These are phyloP conservation scores for Nautilus pompilius DNA, from an alignment of 1,140 invertebrate species.

Conservation along the genomic window DNA sequence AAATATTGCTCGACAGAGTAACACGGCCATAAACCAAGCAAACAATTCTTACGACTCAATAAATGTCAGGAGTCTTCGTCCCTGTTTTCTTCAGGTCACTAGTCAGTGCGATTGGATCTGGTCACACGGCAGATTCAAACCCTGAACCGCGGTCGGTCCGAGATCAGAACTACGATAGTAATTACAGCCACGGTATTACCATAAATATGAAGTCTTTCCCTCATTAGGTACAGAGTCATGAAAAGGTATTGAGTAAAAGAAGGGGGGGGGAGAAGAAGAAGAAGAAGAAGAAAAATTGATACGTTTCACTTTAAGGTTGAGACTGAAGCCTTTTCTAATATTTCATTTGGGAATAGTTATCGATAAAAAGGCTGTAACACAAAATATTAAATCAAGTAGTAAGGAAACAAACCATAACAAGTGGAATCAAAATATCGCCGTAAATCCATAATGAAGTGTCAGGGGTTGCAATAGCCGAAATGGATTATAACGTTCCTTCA, in stretches of 20 bases:
- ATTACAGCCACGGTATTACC: not conserved
- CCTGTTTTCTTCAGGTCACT: not conserved
- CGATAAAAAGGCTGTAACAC: not conserved
- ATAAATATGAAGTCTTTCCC: not conserved
- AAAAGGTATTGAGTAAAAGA: too few species aligned
- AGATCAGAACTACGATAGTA: not conserved
- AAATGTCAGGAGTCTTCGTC: not conserved
- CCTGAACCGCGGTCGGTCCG: not conserved
- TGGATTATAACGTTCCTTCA: slow-evolving; percentile 1
- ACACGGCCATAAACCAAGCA: not conserved
- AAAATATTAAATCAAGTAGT: not conserved
- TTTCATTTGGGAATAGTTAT: slow-evolving; percentile 1
- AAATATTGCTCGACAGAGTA: not conserved
- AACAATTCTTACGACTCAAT: not conserved
- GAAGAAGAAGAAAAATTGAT: not conserved
- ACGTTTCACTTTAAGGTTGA: not conserved
- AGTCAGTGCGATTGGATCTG: not conserved
- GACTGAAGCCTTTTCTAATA: not conserved
- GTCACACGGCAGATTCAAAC: not conserved
- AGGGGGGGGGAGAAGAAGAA: too few species aligned
- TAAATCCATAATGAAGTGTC: slow-evolving; percentile 5
- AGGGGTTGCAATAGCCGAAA: not conserved
- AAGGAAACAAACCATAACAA: not conserved
- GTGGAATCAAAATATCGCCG: not conserved
- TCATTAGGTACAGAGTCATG: not conserved